Evolutionary conservation across 2,888 invertebrate genomes (phyloP).

Genomic region (Drosophila emarginata): DNA sequence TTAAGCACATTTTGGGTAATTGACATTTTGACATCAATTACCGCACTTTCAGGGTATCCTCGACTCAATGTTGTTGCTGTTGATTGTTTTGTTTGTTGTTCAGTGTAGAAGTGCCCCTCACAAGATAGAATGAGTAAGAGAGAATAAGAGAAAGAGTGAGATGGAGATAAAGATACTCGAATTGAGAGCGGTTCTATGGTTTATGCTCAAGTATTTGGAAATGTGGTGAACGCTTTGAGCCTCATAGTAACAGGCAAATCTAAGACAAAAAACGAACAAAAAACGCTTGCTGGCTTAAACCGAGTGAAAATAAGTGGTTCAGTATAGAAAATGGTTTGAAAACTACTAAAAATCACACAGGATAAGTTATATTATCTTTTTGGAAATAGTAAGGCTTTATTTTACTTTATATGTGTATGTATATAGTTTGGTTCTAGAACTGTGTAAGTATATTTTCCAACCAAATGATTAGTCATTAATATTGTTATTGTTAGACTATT

Average conservation of each 20-base stretch:
- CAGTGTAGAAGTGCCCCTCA: constrained; percentile 18
- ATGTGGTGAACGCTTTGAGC: constrained; percentile 4
- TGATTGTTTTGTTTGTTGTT: constrained; percentile 12
- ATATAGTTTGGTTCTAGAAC: not conserved
- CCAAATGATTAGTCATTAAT: constrained; percentile 1
- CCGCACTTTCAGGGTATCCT: constrained; percentile 50
- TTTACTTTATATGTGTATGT: too few relatives aligned
- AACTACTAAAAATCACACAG: not conserved
- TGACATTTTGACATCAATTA: constrained; percentile 72
- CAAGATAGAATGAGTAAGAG: not conserved
- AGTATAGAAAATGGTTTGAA: not conserved
- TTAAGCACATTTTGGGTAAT: constrained; percentile 68
- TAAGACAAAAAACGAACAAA: not conserved
- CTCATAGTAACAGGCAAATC: not conserved
- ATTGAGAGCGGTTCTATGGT: constrained; percentile 12
- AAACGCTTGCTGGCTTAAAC: not conserved
- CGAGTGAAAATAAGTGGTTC: not conserved
- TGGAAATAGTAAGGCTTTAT: too few relatives aligned
- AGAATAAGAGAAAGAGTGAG: not conserved
- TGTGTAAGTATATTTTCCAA: not conserved
- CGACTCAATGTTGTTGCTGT: constrained; percentile 6
- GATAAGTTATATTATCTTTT: too few relatives aligned
- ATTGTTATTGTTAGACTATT: not conserved
- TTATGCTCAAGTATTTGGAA: constrained; percentile 53
- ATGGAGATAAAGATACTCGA: constrained; percentile 1